phyloP scores from a whole-genome alignment of 1,140 invertebrate species.

The Branchinecta lindahli region DNA sequence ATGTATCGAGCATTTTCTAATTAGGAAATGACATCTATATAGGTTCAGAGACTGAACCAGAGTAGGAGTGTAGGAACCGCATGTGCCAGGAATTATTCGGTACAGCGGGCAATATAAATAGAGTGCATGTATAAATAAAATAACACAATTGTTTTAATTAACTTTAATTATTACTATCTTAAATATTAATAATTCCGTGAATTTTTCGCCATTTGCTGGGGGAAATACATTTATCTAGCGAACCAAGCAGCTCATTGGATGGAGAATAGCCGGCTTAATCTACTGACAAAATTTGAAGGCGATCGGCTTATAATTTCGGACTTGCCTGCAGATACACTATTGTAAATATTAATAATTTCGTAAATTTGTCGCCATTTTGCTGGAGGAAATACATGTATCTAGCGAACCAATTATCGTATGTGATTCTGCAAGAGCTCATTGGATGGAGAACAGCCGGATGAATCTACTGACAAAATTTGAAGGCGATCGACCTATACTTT shows the following conservation, averaged over 20 bases:
- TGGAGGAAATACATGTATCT: background rate
- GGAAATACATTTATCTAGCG: too few species aligned
- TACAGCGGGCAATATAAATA: background rate
- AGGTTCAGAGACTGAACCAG: background rate
- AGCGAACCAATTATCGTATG: background rate
- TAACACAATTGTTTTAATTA: background rate
- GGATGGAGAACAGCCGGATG: background rate
- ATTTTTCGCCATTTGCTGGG: too few species aligned
- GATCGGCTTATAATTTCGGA: background rate
- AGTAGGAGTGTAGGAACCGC: background rate
- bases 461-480: background rate
- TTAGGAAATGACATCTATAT: constrained; percentile 7
- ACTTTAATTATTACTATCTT: too few species aligned
- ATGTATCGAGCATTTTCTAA: background rate
- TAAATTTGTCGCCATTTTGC: background rate
- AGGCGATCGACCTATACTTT: background rate
- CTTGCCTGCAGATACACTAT: background rate
- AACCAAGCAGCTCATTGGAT: background rate
- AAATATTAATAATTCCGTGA: too few species aligned
- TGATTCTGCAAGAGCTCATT: background rate
- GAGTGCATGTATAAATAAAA: background rate
- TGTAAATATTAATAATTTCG: background rate
- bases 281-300: background rate
- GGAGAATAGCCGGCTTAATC: background rate
- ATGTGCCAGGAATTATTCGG: background rate